Conservation (phyloP, 2,797 vertebrate species). For the Melanotaenia trifasciata region DNA sequence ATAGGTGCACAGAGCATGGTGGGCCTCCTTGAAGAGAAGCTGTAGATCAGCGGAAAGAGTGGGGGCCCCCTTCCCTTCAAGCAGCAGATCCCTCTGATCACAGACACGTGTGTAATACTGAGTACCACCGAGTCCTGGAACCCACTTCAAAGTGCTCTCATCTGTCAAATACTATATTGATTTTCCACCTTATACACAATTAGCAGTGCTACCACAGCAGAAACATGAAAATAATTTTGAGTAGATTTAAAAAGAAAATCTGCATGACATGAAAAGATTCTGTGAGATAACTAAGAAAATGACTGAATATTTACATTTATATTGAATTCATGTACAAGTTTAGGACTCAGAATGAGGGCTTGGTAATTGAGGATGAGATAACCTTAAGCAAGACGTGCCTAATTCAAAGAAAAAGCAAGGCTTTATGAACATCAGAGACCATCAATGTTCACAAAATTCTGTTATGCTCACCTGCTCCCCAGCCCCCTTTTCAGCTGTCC, state of each 20-base stretch:
- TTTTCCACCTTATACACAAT: conserved; percentile 86
- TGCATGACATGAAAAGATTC: conserved; percentile 68
- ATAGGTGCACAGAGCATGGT: conserved; percentile 32
- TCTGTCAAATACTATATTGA: conserved; percentile 86
- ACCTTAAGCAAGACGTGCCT: conserved; percentile 50
- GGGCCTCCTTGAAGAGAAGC: conserved; percentile 53
- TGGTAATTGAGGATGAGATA: conserved; percentile 58
- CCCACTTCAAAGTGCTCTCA: conserved; percentile 84
- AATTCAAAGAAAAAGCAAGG: conserved; percentile 57
- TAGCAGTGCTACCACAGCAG: conserved; percentile 78
- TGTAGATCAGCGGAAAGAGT: conserved; percentile 49
- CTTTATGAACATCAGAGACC: conserved; percentile 49
- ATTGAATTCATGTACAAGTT: conserved; percentile 63
- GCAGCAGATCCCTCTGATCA: conserved; percentile 74
- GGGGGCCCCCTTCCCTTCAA: conserved; percentile 50
- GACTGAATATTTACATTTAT: conserved; percentile 59
- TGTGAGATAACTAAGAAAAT: conserved; percentile 54
- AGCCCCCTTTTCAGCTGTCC: conserved; percentile 90
- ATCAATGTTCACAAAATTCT: conserved; percentile 18
- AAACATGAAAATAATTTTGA: conserved; percentile 77
- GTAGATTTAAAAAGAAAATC: conserved; percentile 55
- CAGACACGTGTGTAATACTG: conserved; percentile 73
- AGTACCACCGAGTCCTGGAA: conserved; percentile 74
- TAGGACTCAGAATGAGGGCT: conserved; percentile 66
- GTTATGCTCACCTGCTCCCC: conserved; percentile 90